Evolutionary conservation across 2,888 invertebrate genomes (phyloP).

Genomic region (Ichneumon xanthorius): DNA sequence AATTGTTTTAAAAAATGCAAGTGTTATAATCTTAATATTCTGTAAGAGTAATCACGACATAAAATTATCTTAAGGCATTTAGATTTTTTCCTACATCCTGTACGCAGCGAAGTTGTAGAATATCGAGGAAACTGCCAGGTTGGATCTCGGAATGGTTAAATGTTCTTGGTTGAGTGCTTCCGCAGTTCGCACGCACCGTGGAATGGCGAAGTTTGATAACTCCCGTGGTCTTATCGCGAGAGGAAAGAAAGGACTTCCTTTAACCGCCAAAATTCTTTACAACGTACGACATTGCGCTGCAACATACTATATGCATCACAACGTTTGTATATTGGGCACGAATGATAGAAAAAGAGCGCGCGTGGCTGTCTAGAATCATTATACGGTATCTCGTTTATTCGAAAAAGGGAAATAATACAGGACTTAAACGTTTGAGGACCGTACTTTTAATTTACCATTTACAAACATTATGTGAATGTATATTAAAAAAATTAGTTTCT

Average conservation of each 20-base stretch:
- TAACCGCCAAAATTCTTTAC: constrained; percentile 63
- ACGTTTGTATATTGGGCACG: constrained; percentile 3
- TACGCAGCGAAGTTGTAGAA: not conserved
- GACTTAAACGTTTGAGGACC: too few species aligned
- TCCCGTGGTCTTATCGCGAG: constrained; percentile 72
- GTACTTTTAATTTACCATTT: too few species aligned
- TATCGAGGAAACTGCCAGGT: not conserved
- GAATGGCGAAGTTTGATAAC: constrained; percentile 73
- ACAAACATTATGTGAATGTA: too few species aligned
- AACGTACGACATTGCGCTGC: constrained; percentile 59
- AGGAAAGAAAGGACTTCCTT: constrained; percentile 79
- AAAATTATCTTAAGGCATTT: not conserved
- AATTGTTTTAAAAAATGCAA: too few species aligned
- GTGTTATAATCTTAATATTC: not conserved
- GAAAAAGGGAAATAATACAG: too few species aligned
- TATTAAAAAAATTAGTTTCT: not conserved
- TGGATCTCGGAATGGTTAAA: constrained; percentile 7
- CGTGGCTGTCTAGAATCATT: not conserved
- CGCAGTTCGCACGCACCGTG: constrained; percentile 56
- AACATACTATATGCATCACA: constrained; percentile 28
- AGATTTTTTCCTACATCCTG: not conserved
- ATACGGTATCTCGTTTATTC: too few species aligned
- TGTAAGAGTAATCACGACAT: not conserved
- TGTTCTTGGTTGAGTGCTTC: constrained; percentile 35
- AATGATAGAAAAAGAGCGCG: not conserved